Base-by-base conservation (phyloP, 1,140 invertebrate species). In the Diachasma alloeum region DNA sequence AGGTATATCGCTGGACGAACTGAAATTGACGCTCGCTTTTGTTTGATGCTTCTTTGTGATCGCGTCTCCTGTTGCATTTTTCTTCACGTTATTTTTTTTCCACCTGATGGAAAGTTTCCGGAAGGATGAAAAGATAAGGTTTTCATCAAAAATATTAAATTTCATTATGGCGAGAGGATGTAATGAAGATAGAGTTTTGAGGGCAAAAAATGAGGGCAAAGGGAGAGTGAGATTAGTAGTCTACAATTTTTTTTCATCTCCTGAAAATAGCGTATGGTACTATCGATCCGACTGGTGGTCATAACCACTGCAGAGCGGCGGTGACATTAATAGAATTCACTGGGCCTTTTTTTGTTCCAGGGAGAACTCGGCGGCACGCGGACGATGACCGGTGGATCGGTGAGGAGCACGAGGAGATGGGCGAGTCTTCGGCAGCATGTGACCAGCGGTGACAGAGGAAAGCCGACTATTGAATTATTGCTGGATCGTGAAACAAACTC, bases 361-460 rank as follows among this genome's bases (percentile, higher is more conserved):
- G 84, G 82, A 48, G 85, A 87, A 72, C 74, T 81, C 24, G 24
- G 19, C 1, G 83, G 82, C 6, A 26, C 76, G 9, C 81, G 77
- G 67, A 78, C 77, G 0, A 86, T 82, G 71, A 80, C 80, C 6
- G 87, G 84, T 4, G 39, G n/a, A 53, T 78, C 86, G 2, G 79
- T 82, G 19, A 81, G 84, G 26, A 87, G 80, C 46, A 87, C 85
- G 31, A 83, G 90, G 42, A 84, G 87, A 83, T 91, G 90, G 90
- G 87, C 90, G 6, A 91, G 90, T 69, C 80, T 91, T 70, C 86
- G 90, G 53, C 87, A 90, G 69, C 88, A 90, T 75, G 81, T 86
- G 67, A 82, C 82, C 36, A 80, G 79, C 66, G 81, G 80, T 76
- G 85, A 86, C 72, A 77, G 82, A 24, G 68, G 73, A 19, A 84